These are phyloP conservation scores for Steinernema feltiae DNA, from an alignment of 1,140 invertebrate genomes.

Conservation along the genomic window DNA sequence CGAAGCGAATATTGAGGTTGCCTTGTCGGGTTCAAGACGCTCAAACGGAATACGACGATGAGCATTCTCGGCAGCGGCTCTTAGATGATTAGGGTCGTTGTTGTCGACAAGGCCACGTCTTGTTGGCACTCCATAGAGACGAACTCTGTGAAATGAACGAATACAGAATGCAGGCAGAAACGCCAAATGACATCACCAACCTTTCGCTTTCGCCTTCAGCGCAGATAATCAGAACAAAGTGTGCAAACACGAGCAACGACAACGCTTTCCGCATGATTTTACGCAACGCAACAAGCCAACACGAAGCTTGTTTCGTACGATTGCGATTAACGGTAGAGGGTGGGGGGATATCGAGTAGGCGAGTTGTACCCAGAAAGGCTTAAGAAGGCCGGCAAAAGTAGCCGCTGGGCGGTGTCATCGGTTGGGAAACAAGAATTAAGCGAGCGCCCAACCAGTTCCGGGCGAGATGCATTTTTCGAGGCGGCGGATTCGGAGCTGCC, in stretches of 20 bases:
- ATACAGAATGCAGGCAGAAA: background rate
- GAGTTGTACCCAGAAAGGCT: background rate
- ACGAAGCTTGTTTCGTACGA: background rate
- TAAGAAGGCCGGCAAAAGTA: conserved; percentile 3
- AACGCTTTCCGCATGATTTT: background rate
- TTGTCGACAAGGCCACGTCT: background rate
- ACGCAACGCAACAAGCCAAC: background rate
- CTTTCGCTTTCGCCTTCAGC: background rate
- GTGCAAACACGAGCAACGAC: background rate
- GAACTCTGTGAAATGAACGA: background rate
- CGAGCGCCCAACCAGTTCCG: background rate
- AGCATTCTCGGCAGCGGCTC: background rate
- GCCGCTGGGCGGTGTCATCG: conserved; percentile 1
- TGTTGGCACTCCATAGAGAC: background rate
- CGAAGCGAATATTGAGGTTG: background rate
- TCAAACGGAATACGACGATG: background rate
- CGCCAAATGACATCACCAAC: background rate
- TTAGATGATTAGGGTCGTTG: background rate
- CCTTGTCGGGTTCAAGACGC: background rate
- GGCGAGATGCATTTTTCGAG: background rate
- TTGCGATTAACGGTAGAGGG: background rate
- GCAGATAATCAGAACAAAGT: background rate
- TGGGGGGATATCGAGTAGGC: background rate
- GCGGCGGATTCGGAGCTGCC: too few relatives aligned
- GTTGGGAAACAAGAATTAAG: conserved; percentile 5